phyloP scores from a whole-genome alignment of 2,888 invertebrate species.

The Emesis furor region DNA sequence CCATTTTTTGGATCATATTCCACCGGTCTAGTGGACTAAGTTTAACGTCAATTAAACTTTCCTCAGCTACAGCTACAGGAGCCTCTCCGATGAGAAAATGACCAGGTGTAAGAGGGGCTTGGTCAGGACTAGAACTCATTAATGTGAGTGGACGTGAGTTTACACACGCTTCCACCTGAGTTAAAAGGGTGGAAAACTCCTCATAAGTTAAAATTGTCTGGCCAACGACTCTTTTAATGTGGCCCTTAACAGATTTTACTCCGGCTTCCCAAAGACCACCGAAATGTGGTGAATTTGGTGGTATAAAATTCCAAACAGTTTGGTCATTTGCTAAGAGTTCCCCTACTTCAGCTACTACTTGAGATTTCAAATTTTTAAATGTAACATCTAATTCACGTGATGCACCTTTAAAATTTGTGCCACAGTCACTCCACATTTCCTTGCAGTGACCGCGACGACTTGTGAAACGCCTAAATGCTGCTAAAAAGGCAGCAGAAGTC shows the following conservation, averaged over 20 bases:
- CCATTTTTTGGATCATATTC: too few species aligned
- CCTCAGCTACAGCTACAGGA: too few species aligned
- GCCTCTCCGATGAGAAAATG: too few species aligned
- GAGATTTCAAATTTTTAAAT: constrained; percentile 45
- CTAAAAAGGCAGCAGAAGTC: not conserved
- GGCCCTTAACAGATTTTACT: constrained; percentile 54
- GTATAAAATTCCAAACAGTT: constrained; percentile 61
- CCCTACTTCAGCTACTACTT: constrained; percentile 51
- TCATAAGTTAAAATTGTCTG: constrained; percentile 44
- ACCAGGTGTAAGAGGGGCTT: too few species aligned
- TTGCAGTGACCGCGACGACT: too few species aligned
- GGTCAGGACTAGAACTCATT: too few species aligned
- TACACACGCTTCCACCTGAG: constrained; percentile 60
- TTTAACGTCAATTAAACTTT: too few species aligned
- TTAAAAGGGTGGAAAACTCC: constrained; percentile 45
- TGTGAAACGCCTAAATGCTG: not conserved
- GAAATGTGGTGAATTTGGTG: constrained; percentile 59
- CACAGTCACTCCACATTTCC: too few species aligned
- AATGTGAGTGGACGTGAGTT: constrained; percentile 52
- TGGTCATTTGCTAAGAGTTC: constrained; percentile 54
- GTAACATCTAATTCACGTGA: constrained; percentile 12
- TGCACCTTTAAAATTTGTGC: too few species aligned
- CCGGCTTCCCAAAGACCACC: constrained; percentile 65
- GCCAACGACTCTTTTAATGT: constrained; percentile 60
- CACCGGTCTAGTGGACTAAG: too few species aligned